Base-by-base conservation (phyloP, 2,888 invertebrate genomes). In the Scrobipalpa atriplicella region DNA sequence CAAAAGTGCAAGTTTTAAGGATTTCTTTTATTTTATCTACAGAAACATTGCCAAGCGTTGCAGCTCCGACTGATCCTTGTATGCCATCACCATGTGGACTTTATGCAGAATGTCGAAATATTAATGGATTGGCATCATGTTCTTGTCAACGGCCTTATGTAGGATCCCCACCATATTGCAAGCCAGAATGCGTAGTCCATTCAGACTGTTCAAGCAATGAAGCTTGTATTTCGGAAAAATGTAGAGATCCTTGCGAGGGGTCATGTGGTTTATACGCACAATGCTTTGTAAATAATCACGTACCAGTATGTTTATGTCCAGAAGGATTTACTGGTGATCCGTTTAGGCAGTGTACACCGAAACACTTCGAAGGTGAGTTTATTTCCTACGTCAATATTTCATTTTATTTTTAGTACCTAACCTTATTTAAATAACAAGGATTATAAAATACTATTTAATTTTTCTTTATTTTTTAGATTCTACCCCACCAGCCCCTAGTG, bases 91-190 rank as follows among this genome's bases (percentile, higher is more conserved):
- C 95, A 13, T 97, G 97, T 82, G 96, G 96, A 19, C 79, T 92
- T 2, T 95, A 96, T 81, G 94, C 96, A 7, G 95, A 96, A 79
- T 97, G 97, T 79, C 94, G 94, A 63, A 95, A 95, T 81, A 92
- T 94, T 54, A 95, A 96, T 76, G 94, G 93, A 41, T 93, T 95
- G 81, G 94, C 95, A 0, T 94, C 95, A 16, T 96, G 96, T 81
- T 95, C 96, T 11, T 96, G 96, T 81, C 86, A 95, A 67, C 92
- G 94, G 6, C 90, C 93, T 62, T 95, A 95, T 73, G 87, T 94
- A 62, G 96, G 96, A 19, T 94, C 93, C 67, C 95, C 95, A 21
- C 95, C 94, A 41, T 92, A 89, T 67, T 94, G 94, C 78, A 93
- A 94, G 69, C 95, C 95, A 0, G 95, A 95, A 83, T 95, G 95